Percentiles rank a stretch among this genome's conserved stretches.
These are phyloP conservation scores for Mormyrops boulengeri DNA, from an alignment of 2,797 vertebrate species.

Conservation along the genomic window DNA sequence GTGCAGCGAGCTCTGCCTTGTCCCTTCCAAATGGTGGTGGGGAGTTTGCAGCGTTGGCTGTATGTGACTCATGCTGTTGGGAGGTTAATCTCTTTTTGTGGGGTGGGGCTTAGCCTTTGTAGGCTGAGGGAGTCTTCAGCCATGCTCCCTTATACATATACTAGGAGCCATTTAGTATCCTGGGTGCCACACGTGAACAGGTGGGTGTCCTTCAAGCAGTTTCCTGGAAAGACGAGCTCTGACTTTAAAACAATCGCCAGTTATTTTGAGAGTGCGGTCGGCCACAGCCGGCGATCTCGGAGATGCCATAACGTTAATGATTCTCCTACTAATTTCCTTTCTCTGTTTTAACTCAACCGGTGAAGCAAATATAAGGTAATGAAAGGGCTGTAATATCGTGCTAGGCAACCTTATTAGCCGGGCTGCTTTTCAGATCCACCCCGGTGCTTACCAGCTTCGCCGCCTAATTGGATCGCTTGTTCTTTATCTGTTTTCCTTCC, in stretches of 20 bases:
- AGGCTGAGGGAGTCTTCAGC: not conserved
- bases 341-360: not conserved
- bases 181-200: not conserved
- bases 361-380: not conserved
- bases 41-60: not conserved
- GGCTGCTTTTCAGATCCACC: not conserved
- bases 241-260: not conserved
- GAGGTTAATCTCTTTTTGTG: not conserved
- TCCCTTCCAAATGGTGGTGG: not conserved
- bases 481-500: not conserved
- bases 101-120: not conserved
- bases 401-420: slow-evolving; percentile 16
- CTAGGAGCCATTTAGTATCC: not conserved
- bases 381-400: not conserved
- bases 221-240: not conserved
- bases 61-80: not conserved
- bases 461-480: slow-evolving; percentile 1
- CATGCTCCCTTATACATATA: not conserved
- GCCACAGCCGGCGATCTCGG: not conserved
- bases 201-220: not conserved
- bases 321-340: slow-evolving; percentile 12
- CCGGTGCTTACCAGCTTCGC: not conserved
- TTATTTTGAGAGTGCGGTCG: not conserved
- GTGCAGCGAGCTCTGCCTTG: not conserved
- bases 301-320: not conserved